Evolutionary conservation across 2,113 vertebrate genomes (phyloP), one percentile per base, ranked within the genome.

Genomic region (Catharus minimus): DNA sequence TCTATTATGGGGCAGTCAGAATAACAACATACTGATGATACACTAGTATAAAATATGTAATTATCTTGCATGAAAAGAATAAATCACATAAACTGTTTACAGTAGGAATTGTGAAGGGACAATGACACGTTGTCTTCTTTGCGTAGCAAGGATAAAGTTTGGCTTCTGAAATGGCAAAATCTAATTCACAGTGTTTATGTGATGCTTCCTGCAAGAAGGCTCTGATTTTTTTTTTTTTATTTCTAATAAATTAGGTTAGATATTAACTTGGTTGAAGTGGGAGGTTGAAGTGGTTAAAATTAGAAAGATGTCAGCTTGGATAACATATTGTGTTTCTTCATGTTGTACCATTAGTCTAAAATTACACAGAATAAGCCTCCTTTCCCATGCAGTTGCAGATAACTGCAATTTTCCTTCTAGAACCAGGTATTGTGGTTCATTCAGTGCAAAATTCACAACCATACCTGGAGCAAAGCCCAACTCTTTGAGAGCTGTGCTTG

Each of bases 61-160:
- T 95, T 93, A 92, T 90, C 94, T 82, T 67, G 62, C 56, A 80
- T 89, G 91, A 61, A 95, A 90, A 95, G 94, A 95, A 97, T 93
- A 96, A 92, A 95, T 95, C 91, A 86, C 79, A 89, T 94, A 93
- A 97, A 95, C 88, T 96, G 82, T 96, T 97, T 96, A 97, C 77
- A 88, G 91, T 94, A 89, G 90, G 90, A 93, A 96, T 86, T 88
- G 77, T 95, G 78, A 64, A 64, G 75, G 80, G 86, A 95, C 62
- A 72, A 94, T 96, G 79, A 44, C 89, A 89, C n/a, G 64, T 67
- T 82, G 85, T 94, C 75, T 84, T 86, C 39, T 82, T 96, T 92
- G 39, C 17, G 7, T 32, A 85, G 72, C 24, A 30, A 15, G 76
- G 60, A 41, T n/a, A 50, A 67, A 46, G 28, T 76, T 82, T 85